Conservation (phyloP, 2,113 vertebrate genomes). For the Theropithecus gelada region DNA sequence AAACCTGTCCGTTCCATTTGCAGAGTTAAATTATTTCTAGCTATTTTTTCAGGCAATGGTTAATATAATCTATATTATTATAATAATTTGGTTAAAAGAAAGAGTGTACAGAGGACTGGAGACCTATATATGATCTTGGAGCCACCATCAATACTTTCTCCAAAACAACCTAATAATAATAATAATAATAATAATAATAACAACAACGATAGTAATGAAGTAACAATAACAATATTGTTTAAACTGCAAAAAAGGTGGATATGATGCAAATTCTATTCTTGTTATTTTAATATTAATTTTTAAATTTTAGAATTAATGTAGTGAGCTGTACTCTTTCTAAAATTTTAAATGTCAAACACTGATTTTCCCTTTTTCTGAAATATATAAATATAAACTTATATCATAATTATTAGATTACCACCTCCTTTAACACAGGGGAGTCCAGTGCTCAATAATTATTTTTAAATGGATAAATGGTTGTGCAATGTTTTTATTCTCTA, state of each 20-base stretch:
- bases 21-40: background rate
- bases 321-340: background rate
- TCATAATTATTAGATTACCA: background rate
- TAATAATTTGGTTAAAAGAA: background rate
- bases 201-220: background rate
- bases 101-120: background rate
- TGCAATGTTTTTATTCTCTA: background rate
- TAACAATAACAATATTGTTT: background rate
- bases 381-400: too few species aligned
- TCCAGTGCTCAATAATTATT: background rate
- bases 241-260: background rate
- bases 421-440: background rate
- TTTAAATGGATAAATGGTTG: background rate
- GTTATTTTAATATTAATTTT: background rate
- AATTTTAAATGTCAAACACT: background rate
- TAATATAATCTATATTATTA: too few species aligned
- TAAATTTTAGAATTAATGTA: background rate
- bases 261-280: background rate
- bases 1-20: background rate
- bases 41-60: background rate
- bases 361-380: background rate
- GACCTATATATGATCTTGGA: background rate
- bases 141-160: background rate
- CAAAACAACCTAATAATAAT: background rate
- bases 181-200: background rate